Conservation (phyloP, 35 echinoderm and acorn worm species). For the Anneissia japonica region DNA sequence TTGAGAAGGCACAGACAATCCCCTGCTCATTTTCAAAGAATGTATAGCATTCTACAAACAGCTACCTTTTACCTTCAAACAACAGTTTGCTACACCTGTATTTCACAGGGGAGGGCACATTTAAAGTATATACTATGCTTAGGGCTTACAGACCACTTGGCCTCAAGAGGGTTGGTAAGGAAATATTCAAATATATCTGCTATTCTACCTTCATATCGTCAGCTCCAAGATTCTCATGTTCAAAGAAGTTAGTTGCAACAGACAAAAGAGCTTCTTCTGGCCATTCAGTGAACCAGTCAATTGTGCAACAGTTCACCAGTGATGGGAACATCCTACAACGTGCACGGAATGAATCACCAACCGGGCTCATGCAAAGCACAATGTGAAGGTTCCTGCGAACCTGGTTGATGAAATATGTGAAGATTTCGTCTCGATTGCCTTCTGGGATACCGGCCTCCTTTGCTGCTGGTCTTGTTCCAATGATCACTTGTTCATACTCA, state of each 20-base stretch:
- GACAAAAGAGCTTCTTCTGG: slow-evolving; percentile 87
- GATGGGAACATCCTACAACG: slow-evolving; percentile 96
- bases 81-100: no score
- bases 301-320: slow-evolving; percentile 93
- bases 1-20: no score
- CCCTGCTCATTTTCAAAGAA: no score
- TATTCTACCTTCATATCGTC: slow-evolving; percentile 78
- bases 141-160: no score
- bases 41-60: no score
- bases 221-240: slow-evolving; percentile 69
- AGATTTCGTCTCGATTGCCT: slow-evolving; percentile 83
- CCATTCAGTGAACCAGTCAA: slow-evolving; percentile 98
- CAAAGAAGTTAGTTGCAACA: slow-evolving; percentile 80
- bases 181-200: no score
- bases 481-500: slow-evolving; percentile 87
- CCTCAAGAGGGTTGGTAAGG: no score
- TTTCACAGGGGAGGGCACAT: no score
- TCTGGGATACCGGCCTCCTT: slow-evolving; percentile 81
- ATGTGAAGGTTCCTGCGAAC: slow-evolving; percentile 95
- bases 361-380: slow-evolving; percentile 98
- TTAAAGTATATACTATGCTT: no score
- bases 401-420: slow-evolving; percentile 91
- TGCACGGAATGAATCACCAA: slow-evolving; percentile 77
- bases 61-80: no score
- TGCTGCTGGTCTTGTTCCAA: slow-evolving; percentile 63